Evolutionary conservation across 2,113 vertebrate genomes (phyloP), one percentile per base, ranked within the genome.

Genomic region (Nibea albiflora): DNA sequence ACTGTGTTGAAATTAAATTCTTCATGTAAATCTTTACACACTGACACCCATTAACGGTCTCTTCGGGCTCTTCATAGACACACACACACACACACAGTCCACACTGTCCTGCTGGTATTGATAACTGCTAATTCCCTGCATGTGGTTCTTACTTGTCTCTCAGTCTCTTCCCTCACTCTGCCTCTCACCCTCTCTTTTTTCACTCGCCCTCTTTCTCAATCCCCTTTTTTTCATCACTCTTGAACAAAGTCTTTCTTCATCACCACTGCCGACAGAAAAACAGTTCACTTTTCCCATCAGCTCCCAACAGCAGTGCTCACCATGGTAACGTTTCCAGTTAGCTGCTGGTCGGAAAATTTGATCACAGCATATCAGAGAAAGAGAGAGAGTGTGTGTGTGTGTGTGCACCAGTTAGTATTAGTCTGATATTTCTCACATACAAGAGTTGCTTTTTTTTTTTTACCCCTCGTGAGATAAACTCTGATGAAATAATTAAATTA

Each of bases 61-160:
- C 44, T 22, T 64, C 69, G 26, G 67, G 57, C 46, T 61, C 31
- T 7, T 9, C 60, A 46, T 12, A 22, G 35, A 20, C 22, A 73
- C 22, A 73, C 31, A 31, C 61, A 35, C 3, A 46, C 26, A 24
- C 62, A 76, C 28, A 44, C 60, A 31, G 31, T 35, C 35, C 35
- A 69, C 35, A n/a, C 42, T 54, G 61, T n/a, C 44, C 70, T n/a
- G 6, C 44, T 87, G 86, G 89, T 88, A 84, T 75, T 83, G 73
- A 85, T 70, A 80, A 80, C 84, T 86, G 64, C 81, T 91, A 90
- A 90, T 93, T 77, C 57, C 76, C 81, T 77, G 76, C 88, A 81
- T 89, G 82, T 79, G 84, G 16, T n/a, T 75, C 83, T 75, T 39
- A 15, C 53, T 46, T 39, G 5, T 56, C 49, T 8, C 19, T 67